A percentile compares a stretch with the other conserved stretches of the same genome.
These are phyloP conservation scores for Myiagra hebetior DNA, from an alignment of 2,113 vertebrate species.

Conservation along the genomic window DNA sequence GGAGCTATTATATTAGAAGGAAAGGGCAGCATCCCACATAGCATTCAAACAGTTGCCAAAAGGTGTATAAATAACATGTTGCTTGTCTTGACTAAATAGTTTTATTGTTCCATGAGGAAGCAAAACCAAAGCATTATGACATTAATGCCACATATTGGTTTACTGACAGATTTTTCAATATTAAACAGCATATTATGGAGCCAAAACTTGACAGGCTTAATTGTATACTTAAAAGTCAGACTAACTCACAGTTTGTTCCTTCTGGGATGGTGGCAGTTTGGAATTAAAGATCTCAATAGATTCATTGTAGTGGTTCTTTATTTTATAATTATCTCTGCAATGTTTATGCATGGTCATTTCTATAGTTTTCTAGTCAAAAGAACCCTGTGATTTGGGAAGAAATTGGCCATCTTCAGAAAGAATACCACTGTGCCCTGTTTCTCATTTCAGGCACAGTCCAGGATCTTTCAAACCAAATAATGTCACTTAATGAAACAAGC, in stretches of 20 bases:
- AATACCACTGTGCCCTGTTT: background rate
- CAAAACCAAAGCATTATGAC: background rate
- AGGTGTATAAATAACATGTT: background rate
- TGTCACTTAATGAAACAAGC: background rate
- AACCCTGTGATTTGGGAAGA: background rate
- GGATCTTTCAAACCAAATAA: background rate
- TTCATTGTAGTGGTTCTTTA: constrained; percentile 39
- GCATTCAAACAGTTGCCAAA: background rate
- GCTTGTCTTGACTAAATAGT: constrained; percentile 3
- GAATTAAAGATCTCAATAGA: constrained; percentile 45
- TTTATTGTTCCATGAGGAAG: constrained; percentile 28
- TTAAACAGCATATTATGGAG: constrained; percentile 50
- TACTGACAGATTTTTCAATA: constrained; percentile 53
- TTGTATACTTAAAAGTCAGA: constrained; percentile 55
- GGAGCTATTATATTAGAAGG: background rate
- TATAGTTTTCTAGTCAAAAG: background rate
- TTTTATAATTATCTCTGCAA: constrained; percentile 15
- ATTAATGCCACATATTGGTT: constrained; percentile 14
- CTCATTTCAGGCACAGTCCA: background rate
- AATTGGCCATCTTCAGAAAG: background rate
- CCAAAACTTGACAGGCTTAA: constrained; percentile 51
- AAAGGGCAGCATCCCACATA: background rate
- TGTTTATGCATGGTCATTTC: constrained; percentile 27
- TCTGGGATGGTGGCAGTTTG: constrained; percentile 21
- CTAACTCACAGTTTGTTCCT: constrained; percentile 45